Evolutionary conservation across 2,113 vertebrate species (phyloP).

Genomic region (Psilopsiagon aymara): DNA sequence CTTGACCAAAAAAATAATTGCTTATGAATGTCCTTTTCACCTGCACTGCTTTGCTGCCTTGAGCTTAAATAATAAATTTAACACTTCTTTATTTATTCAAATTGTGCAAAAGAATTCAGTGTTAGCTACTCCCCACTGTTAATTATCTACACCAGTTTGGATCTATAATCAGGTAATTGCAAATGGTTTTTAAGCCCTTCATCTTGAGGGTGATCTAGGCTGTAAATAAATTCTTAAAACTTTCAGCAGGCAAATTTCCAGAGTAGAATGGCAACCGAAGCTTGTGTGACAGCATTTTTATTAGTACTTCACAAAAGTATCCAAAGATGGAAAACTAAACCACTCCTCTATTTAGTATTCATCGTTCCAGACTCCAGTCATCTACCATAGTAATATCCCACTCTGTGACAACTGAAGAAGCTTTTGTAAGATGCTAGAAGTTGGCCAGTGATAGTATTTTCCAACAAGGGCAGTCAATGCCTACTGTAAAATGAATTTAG

Average conservation of each 20-base stretch:
- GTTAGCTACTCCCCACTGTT: not conserved
- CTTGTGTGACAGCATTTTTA: not conserved
- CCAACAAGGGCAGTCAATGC: not conserved
- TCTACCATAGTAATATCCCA: not conserved
- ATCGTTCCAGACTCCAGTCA: not conserved
- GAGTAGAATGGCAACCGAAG: not conserved
- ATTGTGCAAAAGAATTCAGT: not conserved
- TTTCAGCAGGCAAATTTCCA: not conserved
- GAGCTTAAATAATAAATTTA: not conserved
- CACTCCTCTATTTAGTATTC: not conserved
- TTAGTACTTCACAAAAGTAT: not conserved
- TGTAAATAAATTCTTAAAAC: not conserved
- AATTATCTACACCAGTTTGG: not conserved
- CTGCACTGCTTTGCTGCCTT: not conserved
- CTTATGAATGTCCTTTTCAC: not conserved
- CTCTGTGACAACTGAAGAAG: not conserved
- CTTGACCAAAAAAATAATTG: not conserved
- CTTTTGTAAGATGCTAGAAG: not conserved
- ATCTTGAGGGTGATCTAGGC: not conserved
- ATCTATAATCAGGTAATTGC: not conserved
- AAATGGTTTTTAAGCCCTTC: not conserved
- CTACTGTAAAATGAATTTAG: not conserved
- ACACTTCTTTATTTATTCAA: not conserved
- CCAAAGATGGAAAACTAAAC: not conserved
- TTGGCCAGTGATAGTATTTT: not conserved